These are phyloP conservation scores for Trichonephila inaurata DNA, from an alignment of 1,140 invertebrate genomes.

Conservation along the genomic window DNA sequence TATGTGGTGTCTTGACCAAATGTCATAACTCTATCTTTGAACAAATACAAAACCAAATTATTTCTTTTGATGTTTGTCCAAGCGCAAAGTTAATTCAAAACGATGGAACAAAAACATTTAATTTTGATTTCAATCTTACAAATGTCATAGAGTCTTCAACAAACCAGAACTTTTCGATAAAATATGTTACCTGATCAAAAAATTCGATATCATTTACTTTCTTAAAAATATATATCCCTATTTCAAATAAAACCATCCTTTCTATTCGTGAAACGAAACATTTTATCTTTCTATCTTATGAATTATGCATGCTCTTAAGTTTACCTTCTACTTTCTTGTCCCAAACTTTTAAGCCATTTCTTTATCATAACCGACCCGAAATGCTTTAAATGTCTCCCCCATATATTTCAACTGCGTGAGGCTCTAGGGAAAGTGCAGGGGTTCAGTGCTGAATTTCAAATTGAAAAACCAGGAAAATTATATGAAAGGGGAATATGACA, in stretches of 20 bases:
- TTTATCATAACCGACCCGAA: conserved; percentile 32
- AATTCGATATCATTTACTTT: conserved; percentile 34
- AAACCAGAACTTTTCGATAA: background rate
- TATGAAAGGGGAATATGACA: background rate
- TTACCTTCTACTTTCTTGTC: conserved; percentile 26
- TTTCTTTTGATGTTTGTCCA: background rate
- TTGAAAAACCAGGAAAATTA: conserved; percentile 12
- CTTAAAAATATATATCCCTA: background rate
- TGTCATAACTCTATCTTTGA: background rate
- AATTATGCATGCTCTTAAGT: conserved; percentile 36
- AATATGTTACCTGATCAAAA: conserved; percentile 35
- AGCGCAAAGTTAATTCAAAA: background rate
- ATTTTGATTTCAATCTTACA: background rate
- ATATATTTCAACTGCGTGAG: background rate
- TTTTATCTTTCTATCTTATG: conserved; percentile 37
- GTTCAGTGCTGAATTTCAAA: conserved; percentile 12
- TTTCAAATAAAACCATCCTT: conserved; percentile 21
- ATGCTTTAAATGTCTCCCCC: conserved; percentile 15
- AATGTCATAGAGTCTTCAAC: background rate
- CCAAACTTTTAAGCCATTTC: conserved; percentile 45
- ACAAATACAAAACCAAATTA: background rate
- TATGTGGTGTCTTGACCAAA: background rate
- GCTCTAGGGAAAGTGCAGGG: background rate
- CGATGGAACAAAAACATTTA: background rate
- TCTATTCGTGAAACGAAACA: conserved; percentile 39